A percentile compares a stretch with the other conserved stretches of the same genome.
These are phyloP conservation scores for Chloroceryle aenea DNA, from an alignment of 2,113 vertebrate genomes.

Conservation along the genomic window DNA sequence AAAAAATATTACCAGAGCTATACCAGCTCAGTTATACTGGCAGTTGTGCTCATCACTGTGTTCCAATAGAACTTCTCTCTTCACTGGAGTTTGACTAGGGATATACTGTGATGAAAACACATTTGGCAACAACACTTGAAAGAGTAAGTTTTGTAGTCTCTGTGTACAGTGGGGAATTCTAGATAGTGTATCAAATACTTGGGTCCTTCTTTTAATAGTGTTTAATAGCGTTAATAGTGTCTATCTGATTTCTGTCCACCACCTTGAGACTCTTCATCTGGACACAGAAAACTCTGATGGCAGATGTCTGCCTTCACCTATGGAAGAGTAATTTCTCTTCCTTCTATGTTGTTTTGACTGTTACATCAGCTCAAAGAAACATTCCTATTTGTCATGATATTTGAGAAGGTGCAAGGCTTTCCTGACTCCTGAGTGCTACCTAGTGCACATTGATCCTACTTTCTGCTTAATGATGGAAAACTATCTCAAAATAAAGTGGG, in stretches of 20 bases:
- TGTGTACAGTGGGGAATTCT: background rate
- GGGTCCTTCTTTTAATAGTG: background rate
- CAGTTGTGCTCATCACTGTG: background rate
- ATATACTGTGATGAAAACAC: background rate
- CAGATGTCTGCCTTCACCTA: background rate
- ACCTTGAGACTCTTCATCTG: background rate
- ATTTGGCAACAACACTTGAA: background rate
- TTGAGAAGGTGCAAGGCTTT: background rate
- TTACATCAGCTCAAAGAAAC: background rate
- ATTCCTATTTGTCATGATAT: background rate
- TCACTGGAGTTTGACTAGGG: background rate
- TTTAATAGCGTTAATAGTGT: background rate
- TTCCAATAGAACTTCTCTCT: background rate
- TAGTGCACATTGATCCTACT: background rate
- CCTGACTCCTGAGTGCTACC: background rate
- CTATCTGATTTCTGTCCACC: background rate
- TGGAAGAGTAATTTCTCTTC: background rate
- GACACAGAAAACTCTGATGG: background rate
- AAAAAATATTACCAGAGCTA: background rate
- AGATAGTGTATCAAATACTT: background rate
- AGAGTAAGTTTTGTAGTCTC: background rate
- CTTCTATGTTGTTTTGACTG: background rate
- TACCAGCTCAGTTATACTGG: background rate
- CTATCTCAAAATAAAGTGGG: background rate
- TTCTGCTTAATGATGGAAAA: background rate